Base-by-base conservation (phyloP, 2,888 invertebrate species). In the Clunio marinus region DNA sequence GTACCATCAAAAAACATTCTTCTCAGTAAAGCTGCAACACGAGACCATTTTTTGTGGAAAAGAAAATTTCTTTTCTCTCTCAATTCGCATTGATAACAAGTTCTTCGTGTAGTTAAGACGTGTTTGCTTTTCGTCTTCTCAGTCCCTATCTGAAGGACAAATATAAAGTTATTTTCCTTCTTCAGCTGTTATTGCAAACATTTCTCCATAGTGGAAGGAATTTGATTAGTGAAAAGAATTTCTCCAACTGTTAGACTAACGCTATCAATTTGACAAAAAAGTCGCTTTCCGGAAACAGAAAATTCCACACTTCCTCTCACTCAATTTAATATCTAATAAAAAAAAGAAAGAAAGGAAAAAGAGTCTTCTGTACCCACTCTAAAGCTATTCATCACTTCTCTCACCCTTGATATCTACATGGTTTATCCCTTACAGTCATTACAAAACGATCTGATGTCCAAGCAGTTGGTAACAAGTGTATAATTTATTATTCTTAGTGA, bases 61-160 rank as follows among this genome's bases (percentile, higher is more conserved):
- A 57, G n/a, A n/a, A n/a, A n/a, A n/a, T n/a, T n/a, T n/a, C n/a
- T n/a, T n/a, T n/a, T n/a, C n/a, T n/a, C 25, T 27, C 57, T 57
- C 27, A 25, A 17, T 51, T 22, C 37, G 32, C 63, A 63, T 63
- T 63, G 63, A 63, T 63, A 63, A 63, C 41, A 63, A 37, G 15
- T 17, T 28, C 37, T 63, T 63, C 46, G 63, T 63, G 27, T 25
- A 8, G 28, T 46, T 13, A 20, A 46, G 63, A 46, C 63, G 63
- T 28, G 46, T 63, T 45, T 62, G 17, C 32, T 51, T 51, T 51
- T 22, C 25, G 15, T 60, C 60, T 35, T 15, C 60, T 20, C 8
- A 32, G 20, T 17, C 37, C 35, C 25, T 20, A 10, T 32, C 60
- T 60, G 32, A 32, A 35, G 35, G 20, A 60, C 20, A 35, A 60